Conservation (phyloP, 2,888 invertebrate genomes). For the Scaptomyza reducta region DNA sequence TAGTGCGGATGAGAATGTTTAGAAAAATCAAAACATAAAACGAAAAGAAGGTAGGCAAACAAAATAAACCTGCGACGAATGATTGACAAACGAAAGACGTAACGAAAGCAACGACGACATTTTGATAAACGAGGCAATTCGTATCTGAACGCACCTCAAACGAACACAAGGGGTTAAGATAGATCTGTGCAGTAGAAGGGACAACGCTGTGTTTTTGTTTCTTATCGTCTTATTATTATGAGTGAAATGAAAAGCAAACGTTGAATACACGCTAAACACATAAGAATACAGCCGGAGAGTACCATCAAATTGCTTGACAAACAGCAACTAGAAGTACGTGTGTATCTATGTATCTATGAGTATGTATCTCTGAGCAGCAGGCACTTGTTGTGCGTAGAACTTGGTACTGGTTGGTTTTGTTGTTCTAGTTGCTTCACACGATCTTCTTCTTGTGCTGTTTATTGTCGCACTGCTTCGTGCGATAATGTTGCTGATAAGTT, state of each 20-base stretch:
- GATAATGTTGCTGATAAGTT: slow-evolving; percentile 52
- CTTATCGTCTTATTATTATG: slow-evolving; percentile 47
- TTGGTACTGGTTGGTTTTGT: slow-evolving; percentile 41
- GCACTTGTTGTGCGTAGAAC: slow-evolving; percentile 40
- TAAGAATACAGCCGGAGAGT: slow-evolving; percentile 32
- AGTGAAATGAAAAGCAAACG: slow-evolving; percentile 63
- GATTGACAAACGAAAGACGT: slow-evolving; percentile 59
- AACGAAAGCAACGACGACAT: slow-evolving; percentile 31
- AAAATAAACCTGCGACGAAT: slow-evolving; percentile 59
- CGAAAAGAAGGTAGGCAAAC: slow-evolving; percentile 21
- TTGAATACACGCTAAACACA: slow-evolving; percentile 23
- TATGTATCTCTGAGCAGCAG: slow-evolving; percentile 32
- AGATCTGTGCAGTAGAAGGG: slow-evolving; percentile 33
- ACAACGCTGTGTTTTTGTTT: slow-evolving; percentile 17
- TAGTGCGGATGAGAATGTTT: slow-evolving; percentile 13
- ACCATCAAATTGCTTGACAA: slow-evolving; percentile 71
- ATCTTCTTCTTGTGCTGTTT: slow-evolving; percentile 15
- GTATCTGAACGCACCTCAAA: slow-evolving; percentile 22
- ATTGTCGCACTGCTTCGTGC: slow-evolving; percentile 12
- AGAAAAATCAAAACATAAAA: slow-evolving; percentile 12
- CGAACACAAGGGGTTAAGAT: slow-evolving; percentile 68
- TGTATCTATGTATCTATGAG: slow-evolving; percentile 25
- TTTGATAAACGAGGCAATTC: slow-evolving; percentile 52
- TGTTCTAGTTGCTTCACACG: slow-evolving; percentile 29
- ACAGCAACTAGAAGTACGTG: slow-evolving; percentile 30